A percentile compares a stretch with the other conserved stretches of the same genome.
phyloP scores from a whole-genome alignment of 2,113 vertebrate genomes.

The Shinisaurus crocodilurus region DNA sequence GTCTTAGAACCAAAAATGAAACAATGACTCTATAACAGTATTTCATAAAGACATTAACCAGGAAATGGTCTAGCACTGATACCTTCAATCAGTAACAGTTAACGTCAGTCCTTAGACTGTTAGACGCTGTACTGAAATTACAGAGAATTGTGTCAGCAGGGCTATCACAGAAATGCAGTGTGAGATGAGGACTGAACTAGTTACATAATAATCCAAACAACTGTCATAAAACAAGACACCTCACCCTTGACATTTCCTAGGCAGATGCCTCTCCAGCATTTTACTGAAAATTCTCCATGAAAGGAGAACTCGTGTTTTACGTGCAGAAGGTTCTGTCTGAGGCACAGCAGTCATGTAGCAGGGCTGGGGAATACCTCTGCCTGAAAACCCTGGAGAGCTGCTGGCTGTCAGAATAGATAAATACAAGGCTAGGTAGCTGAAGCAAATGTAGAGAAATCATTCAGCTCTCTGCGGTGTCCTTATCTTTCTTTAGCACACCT shows the following conservation, averaged over 20 bases:
- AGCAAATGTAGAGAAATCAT: too few relatives aligned
- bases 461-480: too few relatives aligned
- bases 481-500: too few relatives aligned
- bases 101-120: not conserved
- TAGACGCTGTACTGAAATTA: not conserved
- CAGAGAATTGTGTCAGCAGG: not conserved
- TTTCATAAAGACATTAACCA: constrained; percentile 46
- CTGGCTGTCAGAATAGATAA: too few relatives aligned
- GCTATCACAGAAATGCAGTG: too few relatives aligned
- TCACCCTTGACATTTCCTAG: not conserved
- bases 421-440: too few relatives aligned
- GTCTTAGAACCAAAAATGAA: not conserved
- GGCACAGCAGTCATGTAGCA: too few relatives aligned
- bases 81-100: not conserved
- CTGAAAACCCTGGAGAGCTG: too few relatives aligned
- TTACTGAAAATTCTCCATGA: not conserved
- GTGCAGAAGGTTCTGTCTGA: not conserved
- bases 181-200: not conserved
- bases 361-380: too few relatives aligned
- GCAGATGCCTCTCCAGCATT: not conserved
- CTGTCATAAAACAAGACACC: not conserved
- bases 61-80: constrained; percentile 1
- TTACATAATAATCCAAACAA: not conserved
- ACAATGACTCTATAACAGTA: constrained; percentile 3
- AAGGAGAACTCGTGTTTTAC: not conserved